phyloP scores from a whole-genome alignment of 2,888 invertebrate genomes.

The Palloptera scutellata region DNA sequence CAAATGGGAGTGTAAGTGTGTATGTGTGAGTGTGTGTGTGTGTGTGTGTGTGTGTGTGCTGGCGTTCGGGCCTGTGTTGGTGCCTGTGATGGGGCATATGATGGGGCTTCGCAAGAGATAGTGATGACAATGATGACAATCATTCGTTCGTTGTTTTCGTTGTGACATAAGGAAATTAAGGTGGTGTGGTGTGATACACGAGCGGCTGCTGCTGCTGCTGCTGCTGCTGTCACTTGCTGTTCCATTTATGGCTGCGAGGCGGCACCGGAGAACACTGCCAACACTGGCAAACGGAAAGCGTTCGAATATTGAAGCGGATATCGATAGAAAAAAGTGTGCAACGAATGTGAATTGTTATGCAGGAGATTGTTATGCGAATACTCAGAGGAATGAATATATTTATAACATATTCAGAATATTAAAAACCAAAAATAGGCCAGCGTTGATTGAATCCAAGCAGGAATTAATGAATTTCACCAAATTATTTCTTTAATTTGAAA shows the following conservation, averaged over 20 bases:
- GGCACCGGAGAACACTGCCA: neutral
- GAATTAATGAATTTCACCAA: no score
- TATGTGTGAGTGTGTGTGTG: no score
- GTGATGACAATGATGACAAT: neutral
- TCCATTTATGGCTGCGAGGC: neutral
- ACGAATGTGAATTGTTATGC: no score
- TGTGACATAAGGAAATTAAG: conserved; percentile 6
- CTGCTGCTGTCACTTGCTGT: neutral
- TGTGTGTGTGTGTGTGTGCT: neutral
- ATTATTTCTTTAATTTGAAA: no score
- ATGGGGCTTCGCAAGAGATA: no score
- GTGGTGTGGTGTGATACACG: neutral
- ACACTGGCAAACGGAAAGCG: no score
- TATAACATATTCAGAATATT: neutral
- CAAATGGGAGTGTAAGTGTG: conserved; percentile 4
- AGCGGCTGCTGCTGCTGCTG: neutral
- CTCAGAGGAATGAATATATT: no score
- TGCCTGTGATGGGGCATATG: no score
- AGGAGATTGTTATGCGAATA: no score
- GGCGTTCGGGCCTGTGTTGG: neutral
- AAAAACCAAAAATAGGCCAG: neutral
- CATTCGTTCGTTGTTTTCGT: conserved; percentile 3
- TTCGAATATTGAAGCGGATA: conserved; percentile 1
- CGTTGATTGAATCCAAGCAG: neutral
- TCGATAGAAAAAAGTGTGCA: neutral